Evolutionary conservation across 2,113 vertebrate genomes (phyloP).

Genomic region (Isichthys henryi): DNA sequence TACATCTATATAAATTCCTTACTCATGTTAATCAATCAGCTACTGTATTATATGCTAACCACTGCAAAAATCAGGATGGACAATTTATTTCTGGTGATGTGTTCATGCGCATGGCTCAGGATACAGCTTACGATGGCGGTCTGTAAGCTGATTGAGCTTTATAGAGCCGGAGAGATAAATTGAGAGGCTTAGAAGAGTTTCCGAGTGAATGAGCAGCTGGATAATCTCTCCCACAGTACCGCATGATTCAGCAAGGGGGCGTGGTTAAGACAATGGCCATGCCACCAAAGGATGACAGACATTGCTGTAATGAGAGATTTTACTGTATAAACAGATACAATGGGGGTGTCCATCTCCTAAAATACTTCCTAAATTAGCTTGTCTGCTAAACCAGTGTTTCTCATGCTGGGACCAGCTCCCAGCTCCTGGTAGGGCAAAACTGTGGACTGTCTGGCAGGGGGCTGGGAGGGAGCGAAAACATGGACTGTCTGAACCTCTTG

Average conservation of each 20-base stretch:
- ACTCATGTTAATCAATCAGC: neutral
- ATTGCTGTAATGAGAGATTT: neutral
- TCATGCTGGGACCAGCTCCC: neutral
- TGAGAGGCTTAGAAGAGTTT: conserved; percentile 10
- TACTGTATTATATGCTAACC: neutral
- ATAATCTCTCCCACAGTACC: neutral
- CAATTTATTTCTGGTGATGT: neutral
- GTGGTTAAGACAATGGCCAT: neutral
- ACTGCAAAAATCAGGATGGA: neutral
- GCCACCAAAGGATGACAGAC: neutral
- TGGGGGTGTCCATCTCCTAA: neutral
- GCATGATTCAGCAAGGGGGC: neutral
- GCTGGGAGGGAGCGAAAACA: neutral
- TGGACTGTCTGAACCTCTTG: neutral
- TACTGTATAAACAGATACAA: neutral
- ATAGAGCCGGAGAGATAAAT: neutral
- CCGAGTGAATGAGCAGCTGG: neutral
- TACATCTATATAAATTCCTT: neutral
- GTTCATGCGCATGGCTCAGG: neutral
- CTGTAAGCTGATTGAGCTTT: conserved; percentile 16
- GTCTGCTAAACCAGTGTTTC: neutral
- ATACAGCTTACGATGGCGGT: neutral
- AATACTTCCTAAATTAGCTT: neutral
- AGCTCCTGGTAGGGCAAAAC: neutral
- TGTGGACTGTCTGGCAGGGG: neutral